Percentiles rank a stretch among this genome's conserved stretches.
phyloP scores from a whole-genome alignment of 2,888 invertebrate genomes.

The Pyrrhosoma nymphula region DNA sequence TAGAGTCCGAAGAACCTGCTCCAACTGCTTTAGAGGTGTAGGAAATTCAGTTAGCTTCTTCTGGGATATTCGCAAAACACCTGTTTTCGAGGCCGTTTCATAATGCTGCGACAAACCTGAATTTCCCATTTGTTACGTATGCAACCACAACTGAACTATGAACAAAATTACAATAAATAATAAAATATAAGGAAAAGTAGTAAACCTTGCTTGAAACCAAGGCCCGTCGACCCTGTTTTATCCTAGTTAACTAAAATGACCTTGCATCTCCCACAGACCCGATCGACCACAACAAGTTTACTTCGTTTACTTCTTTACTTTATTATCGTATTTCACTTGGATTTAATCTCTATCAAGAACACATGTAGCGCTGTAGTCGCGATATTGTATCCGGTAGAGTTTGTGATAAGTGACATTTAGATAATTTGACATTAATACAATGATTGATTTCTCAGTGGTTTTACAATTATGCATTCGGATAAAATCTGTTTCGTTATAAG shows the following conservation, averaged over 20 bases:
- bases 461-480: conserved; percentile 70
- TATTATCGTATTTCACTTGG: conserved; percentile 12
- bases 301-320: not conserved
- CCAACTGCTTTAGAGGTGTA: conserved; percentile 83
- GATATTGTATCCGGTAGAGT: conserved; percentile 49
- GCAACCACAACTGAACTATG: not conserved
- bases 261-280: not conserved
- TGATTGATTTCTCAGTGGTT: conserved; percentile 69
- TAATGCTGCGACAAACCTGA: conserved; percentile 93
- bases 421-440: conserved; percentile 68
- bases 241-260: no score
- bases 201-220: not conserved
- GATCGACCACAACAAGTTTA: not conserved
- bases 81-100: conserved; percentile 97
- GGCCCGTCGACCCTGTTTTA: not conserved
- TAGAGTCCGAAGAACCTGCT: conserved; percentile 88
- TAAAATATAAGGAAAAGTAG: not conserved
- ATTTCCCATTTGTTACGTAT: conserved; percentile 89
- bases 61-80: conserved; percentile 92
- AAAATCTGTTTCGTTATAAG: conserved; percentile 39
- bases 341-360: not conserved
- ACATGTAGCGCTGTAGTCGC: conserved; percentile 38
- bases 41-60: conserved; percentile 90
- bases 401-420: conserved; percentile 50
- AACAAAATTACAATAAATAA: not conserved